phyloP scores from a whole-genome alignment of 2,888 invertebrate genomes.

The Digitonthophagus gazella region DNA sequence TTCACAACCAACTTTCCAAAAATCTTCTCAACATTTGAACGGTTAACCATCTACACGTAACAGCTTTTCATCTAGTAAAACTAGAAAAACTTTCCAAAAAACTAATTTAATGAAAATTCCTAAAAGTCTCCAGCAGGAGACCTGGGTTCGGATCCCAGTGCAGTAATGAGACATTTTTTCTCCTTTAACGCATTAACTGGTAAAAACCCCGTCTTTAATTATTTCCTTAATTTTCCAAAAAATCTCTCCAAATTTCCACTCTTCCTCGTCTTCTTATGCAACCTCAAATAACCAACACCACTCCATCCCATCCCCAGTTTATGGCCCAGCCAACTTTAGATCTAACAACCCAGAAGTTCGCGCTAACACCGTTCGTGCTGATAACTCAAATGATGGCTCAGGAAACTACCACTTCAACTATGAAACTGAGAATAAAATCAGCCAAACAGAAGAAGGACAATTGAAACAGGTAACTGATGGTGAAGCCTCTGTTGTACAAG shows the following conservation, averaged over 20 bases:
- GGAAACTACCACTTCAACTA: conserved; percentile 53
- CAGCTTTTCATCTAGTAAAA: too few relatives aligned
- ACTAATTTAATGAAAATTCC: too few relatives aligned
- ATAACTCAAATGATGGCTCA: conserved; percentile 51
- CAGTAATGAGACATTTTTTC: too few relatives aligned
- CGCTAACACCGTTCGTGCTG: conserved; percentile 44
- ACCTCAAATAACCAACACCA: not conserved
- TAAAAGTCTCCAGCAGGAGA: too few relatives aligned
- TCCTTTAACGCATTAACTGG: too few relatives aligned
- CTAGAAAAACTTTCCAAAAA: not conserved
- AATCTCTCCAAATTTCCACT: not conserved
- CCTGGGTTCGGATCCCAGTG: too few relatives aligned
- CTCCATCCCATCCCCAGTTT: conserved; percentile 11
- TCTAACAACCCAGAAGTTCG: conserved; percentile 20
- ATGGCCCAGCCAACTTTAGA: conserved; percentile 3
- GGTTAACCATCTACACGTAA: not conserved
- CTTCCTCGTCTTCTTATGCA: not conserved
- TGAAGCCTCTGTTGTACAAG: conserved; percentile 48
- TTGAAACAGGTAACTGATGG: conserved; percentile 50
- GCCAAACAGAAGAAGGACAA: conserved; percentile 49
- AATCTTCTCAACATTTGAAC: too few relatives aligned
- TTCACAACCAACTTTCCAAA: too few relatives aligned
- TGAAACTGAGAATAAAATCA: conserved; percentile 53
- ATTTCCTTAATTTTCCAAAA: too few relatives aligned
- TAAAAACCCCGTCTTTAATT: too few relatives aligned